Conservation (phyloP, 2,797 vertebrate genomes). For the Sarcoramphus papa region DNA sequence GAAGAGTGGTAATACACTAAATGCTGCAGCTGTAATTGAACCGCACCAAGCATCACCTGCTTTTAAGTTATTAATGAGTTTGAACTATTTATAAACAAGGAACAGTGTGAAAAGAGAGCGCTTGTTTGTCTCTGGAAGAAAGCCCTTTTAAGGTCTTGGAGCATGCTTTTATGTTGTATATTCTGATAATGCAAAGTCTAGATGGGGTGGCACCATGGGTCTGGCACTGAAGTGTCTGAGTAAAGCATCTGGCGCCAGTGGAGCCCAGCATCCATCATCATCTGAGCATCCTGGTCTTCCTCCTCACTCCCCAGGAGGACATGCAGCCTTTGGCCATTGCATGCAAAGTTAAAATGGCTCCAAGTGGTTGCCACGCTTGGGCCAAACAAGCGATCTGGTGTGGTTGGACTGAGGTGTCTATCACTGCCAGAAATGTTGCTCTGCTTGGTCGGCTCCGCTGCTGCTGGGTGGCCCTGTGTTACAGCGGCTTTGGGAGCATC, state of each 20-base stretch:
- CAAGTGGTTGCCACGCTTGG: accelerated
- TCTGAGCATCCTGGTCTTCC: background rate
- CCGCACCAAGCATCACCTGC: conserved; percentile 5
- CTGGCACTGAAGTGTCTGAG: background rate
- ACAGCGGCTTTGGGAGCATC: background rate
- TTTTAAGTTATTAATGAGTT: conserved; percentile 57
- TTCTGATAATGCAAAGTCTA: background rate
- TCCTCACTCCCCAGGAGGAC: background rate
- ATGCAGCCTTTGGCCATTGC: background rate
- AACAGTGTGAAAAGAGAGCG: background rate
- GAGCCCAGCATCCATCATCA: background rate
- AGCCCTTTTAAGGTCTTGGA: background rate
- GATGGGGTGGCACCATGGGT: background rate
- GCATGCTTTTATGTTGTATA: background rate
- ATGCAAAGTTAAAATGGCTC: background rate
- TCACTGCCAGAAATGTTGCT: background rate
- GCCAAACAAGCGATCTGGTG: background rate
- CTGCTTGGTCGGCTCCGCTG: accelerated
- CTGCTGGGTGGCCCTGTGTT: background rate
- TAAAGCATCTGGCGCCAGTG: background rate
- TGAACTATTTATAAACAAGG: conserved; percentile 38
- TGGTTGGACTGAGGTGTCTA: background rate
- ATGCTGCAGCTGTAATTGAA: conserved; percentile 44
- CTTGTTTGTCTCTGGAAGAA: background rate
- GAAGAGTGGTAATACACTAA: conserved; percentile 13